A percentile compares a stretch with the other conserved stretches of the same genome.
phyloP scores from a whole-genome alignment of 2,797 vertebrate species.

The Macroramphosus scolopax region DNA sequence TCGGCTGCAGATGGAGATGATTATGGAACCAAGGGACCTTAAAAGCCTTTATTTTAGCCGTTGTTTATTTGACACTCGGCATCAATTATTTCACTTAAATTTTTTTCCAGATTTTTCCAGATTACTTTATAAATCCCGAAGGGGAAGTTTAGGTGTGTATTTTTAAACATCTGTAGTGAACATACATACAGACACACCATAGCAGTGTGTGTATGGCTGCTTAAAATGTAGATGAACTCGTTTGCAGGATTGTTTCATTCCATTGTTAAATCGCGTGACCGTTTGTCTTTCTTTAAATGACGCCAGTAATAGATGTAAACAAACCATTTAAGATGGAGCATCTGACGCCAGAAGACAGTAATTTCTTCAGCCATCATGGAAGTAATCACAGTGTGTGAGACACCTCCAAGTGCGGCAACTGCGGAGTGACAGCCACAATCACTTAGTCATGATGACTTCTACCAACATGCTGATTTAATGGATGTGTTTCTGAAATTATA shows the following conservation, averaged over 20 bases:
- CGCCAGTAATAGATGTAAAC: constrained; percentile 10
- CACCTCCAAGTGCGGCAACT: constrained; percentile 70
- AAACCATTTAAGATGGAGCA: background rate
- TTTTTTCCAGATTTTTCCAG: too few relatives aligned
- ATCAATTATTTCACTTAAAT: too few relatives aligned
- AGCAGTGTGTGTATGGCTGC: too few relatives aligned
- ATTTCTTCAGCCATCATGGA: constrained; percentile 70
- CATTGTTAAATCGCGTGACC: background rate
- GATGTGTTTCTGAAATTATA: constrained; percentile 5
- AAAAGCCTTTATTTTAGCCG: constrained; percentile 7
- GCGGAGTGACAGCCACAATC: constrained; percentile 55
- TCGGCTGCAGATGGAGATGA: constrained; percentile 8
- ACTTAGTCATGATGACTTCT: constrained; percentile 39
- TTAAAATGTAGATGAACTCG: too few relatives aligned
- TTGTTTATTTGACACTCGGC: constrained; percentile 3
- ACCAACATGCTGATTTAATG: constrained; percentile 30
- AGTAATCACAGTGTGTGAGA: constrained; percentile 72
- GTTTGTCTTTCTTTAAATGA: constrained; percentile 18
- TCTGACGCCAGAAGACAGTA: background rate
- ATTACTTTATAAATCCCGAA: too few relatives aligned
- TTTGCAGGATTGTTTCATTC: too few relatives aligned
- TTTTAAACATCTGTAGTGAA: too few relatives aligned
- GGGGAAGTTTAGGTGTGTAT: too few relatives aligned
- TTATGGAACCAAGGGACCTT: constrained; percentile 1
- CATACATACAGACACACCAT: too few relatives aligned